Percentiles rank a stretch among this genome's conserved stretches.
phyloP scores from a whole-genome alignment of 2,888 invertebrate genomes.

The Andrena camellia region DNA sequence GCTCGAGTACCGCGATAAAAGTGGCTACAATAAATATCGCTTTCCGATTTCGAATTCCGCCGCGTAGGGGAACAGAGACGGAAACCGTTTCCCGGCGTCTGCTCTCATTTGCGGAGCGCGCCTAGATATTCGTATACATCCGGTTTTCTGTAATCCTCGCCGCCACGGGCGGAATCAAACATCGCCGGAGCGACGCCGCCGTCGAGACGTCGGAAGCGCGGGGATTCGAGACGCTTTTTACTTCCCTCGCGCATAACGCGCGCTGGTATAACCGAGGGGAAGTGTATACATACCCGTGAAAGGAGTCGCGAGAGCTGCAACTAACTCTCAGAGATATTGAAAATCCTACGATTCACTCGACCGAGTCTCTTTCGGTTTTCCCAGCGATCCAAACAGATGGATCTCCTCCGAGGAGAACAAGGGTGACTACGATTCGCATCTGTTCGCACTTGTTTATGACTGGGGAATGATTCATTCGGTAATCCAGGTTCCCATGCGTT shows the following conservation, averaged over 20 bases:
- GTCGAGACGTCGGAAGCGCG: conserved; percentile 7
- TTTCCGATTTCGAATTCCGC: conserved; percentile 27
- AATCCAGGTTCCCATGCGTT: no score
- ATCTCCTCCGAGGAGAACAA: no score
- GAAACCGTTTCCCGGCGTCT: conserved; percentile 15
- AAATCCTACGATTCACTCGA: background rate
- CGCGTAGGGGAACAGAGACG: background rate
- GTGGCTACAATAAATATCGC: conserved; percentile 44
- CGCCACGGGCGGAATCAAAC: conserved; percentile 25
- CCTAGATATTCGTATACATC: conserved; percentile 2
- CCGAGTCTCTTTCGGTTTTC: no score
- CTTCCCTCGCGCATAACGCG: background rate
- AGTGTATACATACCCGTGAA: background rate
- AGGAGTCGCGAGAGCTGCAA: conserved; percentile 1
- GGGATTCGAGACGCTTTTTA: conserved; percentile 7
- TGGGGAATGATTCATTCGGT: no score
- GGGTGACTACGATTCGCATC: no score
- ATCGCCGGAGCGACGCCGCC: background rate
- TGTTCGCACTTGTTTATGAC: no score
- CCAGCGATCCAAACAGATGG: no score
- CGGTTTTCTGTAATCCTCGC: conserved; percentile 23
- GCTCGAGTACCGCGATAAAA: conserved; percentile 18
- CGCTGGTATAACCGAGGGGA: background rate
- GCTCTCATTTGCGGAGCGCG: conserved; percentile 1
- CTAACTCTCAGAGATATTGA: background rate